Conservation (phyloP, 2,113 vertebrate species). For the Mixornis gularis region DNA sequence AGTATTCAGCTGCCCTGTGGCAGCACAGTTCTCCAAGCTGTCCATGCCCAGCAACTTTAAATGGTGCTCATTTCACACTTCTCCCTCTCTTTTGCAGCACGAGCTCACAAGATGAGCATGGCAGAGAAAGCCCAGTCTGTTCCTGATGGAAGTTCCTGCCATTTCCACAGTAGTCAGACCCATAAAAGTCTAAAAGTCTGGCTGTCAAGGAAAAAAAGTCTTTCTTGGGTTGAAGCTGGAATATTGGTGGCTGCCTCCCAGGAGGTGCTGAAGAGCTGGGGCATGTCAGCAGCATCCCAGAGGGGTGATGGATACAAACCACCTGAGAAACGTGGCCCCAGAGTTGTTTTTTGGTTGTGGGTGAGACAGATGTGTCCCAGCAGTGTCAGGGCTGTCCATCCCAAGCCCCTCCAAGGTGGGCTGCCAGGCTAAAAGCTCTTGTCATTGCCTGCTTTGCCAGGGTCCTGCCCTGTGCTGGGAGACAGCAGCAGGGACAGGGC, state of each 20-base stretch:
- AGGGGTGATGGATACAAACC: background rate
- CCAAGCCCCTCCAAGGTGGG: background rate
- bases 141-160: background rate
- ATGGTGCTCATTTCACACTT: background rate
- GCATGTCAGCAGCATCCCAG: background rate
- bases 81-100: background rate
- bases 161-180: background rate
- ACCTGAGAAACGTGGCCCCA: fast-evolving
- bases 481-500: background rate
- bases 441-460: background rate
- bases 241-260: background rate
- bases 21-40: background rate
- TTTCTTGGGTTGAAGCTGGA: background rate
- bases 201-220: background rate
- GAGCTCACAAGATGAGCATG: background rate
- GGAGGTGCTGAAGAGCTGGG: background rate
- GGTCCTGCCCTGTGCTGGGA: background rate
- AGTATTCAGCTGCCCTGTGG: background rate
- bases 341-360: background rate
- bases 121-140: background rate
- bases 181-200: background rate
- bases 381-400: background rate
- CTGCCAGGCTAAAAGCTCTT: background rate
- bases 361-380: background rate
- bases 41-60: background rate